phyloP scores from a whole-genome alignment of 1,140 invertebrate genomes.

The Pachypsylla venusta region DNA sequence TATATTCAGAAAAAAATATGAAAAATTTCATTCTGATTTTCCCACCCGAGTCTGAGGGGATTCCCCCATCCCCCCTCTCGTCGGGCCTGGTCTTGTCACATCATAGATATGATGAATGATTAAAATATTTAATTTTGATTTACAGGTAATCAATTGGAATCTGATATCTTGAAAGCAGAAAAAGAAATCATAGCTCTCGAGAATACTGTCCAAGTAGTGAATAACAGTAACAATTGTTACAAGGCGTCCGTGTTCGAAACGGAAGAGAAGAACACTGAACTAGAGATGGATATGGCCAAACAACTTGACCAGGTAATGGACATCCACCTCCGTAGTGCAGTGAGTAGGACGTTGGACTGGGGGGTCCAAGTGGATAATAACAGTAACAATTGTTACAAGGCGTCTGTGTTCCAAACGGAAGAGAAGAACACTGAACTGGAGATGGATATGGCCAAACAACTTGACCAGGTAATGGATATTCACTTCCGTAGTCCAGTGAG shows the following conservation, averaged over 20 bases:
- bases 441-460: background rate
- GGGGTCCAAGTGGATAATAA: constrained; percentile 46
- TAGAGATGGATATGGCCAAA: background rate
- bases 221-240: constrained; percentile 39
- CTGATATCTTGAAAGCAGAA: constrained; percentile 46
- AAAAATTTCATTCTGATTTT: no score
- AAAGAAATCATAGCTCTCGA: constrained; percentile 56
- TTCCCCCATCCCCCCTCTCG: no score
- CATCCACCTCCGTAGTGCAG: no score
- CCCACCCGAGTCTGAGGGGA: no score
- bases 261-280: constrained; percentile 19
- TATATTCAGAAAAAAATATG: no score
- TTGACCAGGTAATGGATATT: no score
- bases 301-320: constrained; percentile 3
- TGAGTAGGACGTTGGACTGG: no score
- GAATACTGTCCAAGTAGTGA: constrained; percentile 50
- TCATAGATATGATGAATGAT: no score
- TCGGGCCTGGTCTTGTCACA: no score
- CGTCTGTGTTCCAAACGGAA: constrained; percentile 21
- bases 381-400: constrained; percentile 36
- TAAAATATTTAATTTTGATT: no score
- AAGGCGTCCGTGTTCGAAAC: constrained; percentile 21
- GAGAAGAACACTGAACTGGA: constrained; percentile 15
- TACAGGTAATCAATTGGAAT: constrained; percentile 36
- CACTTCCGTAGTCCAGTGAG: no score